Evolutionary conservation across 2,888 invertebrate species (phyloP), one percentile per base, ranked within the genome.

Genomic region (Scaptomyza reducta): DNA sequence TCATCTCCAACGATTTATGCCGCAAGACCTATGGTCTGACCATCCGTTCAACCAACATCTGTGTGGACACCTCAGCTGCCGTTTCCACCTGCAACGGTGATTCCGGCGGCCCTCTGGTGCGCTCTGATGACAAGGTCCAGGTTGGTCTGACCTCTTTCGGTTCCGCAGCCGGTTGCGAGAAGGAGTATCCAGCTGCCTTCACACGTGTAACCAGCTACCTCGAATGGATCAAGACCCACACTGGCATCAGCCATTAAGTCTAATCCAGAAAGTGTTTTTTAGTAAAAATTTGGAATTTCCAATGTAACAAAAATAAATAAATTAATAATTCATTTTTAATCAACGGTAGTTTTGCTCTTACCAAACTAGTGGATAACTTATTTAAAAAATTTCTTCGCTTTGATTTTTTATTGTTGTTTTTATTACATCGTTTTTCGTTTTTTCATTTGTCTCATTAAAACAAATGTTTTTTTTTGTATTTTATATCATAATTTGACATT

Each of bases 131-230:
- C 25, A 55, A 57, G 5, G 16, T 67, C 1, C 79, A 81, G 65
- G 27, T 91, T 45, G 91, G 91, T 73, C 29, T 88, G 6, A 89
- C 90, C 31, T 90, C 91, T 2, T 91, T 86, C 64, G 91, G 89
- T 54, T 65, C 83, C 6, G 6, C 62, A 40, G 77, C 62, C 16
- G 89, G 90, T 53, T 91, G 91, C 71, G 68, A 70, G 49, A 47
- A 56, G 59, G 89, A 88, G 6, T 81, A 67, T 49, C 91, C 91
- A 35, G 84, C 70, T 62, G 90, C 78, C 29, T 90, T 89, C 73
- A 89, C 89, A 11, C 82, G 89, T 22, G 0, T 81, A 3, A 83
- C 84, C 58, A 77, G 70, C 57, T 89, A 69, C 70, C 27, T 86
- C 42, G 54, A 65, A 16, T 90, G 90, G 90, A 90, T 90, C 57